Percentiles rank a stretch among this genome's conserved stretches.
Evolutionary conservation across 2,888 invertebrate species (phyloP).

Genomic region (Diogma glabrata): DNA sequence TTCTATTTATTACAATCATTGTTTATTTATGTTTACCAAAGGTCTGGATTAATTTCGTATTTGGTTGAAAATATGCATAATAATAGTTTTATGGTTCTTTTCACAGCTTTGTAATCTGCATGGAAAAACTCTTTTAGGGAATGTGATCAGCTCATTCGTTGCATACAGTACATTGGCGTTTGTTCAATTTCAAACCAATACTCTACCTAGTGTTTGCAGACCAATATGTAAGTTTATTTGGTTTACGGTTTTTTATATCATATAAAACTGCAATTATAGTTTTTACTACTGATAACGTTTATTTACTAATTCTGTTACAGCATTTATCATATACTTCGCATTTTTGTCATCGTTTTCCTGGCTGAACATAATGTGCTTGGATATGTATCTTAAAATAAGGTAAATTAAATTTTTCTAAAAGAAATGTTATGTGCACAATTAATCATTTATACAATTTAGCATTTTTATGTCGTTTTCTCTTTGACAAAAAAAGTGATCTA

Average conservation of each 20-base stretch:
- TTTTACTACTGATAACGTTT: slow-evolving; percentile 5
- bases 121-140: slow-evolving; percentile 60
- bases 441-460: no score
- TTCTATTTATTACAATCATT: slow-evolving; percentile 49
- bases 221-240: slow-evolving; percentile 38
- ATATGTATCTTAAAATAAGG: slow-evolving; percentile 75
- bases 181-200: slow-evolving; percentile 37
- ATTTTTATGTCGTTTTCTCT: no score
- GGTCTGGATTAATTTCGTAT: no score
- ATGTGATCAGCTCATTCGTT: slow-evolving; percentile 51
- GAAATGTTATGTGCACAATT: no score
- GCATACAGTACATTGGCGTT: slow-evolving; percentile 50
- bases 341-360: slow-evolving; percentile 61
- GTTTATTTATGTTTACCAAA: slow-evolving; percentile 54
- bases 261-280: no score
- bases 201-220: slow-evolving; percentile 35
- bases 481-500: no score
- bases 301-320: slow-evolving; percentile 37
- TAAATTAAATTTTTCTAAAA: slow-evolving; percentile 39
- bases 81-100: no score
- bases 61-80: no score
- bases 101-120: slow-evolving; percentile 51
- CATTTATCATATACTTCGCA: slow-evolving; percentile 53
- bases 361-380: slow-evolving; percentile 71
- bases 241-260: background rate